These are phyloP conservation scores for Mantis religiosa DNA, from an alignment of 2,888 invertebrate species.

Conservation along the genomic window DNA sequence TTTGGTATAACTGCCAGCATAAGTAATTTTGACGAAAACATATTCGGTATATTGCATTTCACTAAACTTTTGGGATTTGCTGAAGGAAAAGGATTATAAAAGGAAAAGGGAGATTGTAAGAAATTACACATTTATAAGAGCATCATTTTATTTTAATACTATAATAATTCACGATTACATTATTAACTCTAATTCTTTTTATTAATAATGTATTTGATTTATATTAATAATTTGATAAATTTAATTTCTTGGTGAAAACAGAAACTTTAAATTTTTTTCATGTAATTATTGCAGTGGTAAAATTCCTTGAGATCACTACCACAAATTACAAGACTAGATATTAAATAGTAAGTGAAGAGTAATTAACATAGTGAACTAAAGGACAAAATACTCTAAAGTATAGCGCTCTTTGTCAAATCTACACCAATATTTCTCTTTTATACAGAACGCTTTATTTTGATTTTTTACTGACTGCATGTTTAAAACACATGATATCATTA, in stretches of 20 bases:
- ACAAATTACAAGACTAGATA: not conserved
- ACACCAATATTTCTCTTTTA: not conserved
- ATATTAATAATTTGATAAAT: not conserved
- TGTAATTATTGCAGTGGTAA: not conserved
- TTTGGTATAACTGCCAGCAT: too few relatives aligned
- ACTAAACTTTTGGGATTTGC: too few relatives aligned
- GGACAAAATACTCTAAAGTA: not conserved
- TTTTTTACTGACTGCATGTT: not conserved
- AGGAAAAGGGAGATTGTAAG: not conserved
- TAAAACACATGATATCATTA: not conserved
- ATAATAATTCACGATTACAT: not conserved
- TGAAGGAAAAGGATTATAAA: not conserved
- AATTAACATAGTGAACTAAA: not conserved
- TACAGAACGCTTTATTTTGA: not conserved
- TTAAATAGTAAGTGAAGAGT: not conserved
- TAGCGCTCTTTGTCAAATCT: not conserved
- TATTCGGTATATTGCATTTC: too few relatives aligned
- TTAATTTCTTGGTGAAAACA: not conserved
- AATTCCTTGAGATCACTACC: not conserved
- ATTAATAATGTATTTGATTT: not conserved
- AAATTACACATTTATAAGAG: not conserved
- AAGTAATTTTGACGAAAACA: too few relatives aligned
- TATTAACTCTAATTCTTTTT: not conserved
- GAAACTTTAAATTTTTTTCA: not conserved
- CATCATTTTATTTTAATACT: not conserved